phyloP scores from a whole-genome alignment of 23 tunicate genomes.

The Aplidium turbinatum region DNA sequence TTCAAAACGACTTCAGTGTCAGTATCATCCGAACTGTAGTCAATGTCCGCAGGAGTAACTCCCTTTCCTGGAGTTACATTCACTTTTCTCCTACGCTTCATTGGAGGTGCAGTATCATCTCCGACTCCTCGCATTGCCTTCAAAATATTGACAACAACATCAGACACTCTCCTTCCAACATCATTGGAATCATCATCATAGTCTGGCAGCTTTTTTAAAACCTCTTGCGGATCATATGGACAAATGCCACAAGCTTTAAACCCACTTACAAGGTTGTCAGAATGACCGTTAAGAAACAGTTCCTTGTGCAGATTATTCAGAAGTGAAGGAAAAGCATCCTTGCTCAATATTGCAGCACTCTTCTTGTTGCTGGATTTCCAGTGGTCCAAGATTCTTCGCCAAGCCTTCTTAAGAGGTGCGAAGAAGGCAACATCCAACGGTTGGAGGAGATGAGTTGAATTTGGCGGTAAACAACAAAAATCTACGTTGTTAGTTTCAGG shows the following conservation, averaged over 20 bases:
- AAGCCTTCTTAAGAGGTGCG: slow-evolving; percentile 14
- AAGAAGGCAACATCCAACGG: slow-evolving; percentile 30
- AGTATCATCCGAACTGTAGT: background rate
- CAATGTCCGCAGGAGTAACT: background rate
- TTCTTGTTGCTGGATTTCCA: slow-evolving; percentile 21
- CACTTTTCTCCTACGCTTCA: slow-evolving; percentile 5
- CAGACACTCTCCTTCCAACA: background rate
- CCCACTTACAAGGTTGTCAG: slow-evolving; percentile 13
- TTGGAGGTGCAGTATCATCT: slow-evolving; percentile 5
- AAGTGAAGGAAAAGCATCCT: background rate
- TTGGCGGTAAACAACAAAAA: slow-evolving; percentile 18
- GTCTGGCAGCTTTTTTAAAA: slow-evolving; percentile 25
- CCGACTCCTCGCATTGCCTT: slow-evolving; percentile 17
- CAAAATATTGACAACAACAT: background rate
- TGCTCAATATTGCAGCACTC: slow-evolving; percentile 23
- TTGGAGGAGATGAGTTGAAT: slow-evolving; percentile 9
- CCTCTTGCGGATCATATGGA: slow-evolving; percentile 3
- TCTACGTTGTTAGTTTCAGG: background rate
- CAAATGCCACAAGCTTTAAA: slow-evolving; percentile 16
- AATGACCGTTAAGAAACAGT: slow-evolving; percentile 1
- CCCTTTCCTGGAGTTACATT: background rate
- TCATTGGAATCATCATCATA: background rate
- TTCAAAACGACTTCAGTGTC: background rate
- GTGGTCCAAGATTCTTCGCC: slow-evolving; percentile 17
- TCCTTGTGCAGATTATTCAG: slow-evolving; percentile 2